Evolutionary conservation across 1,140 invertebrate species (phyloP).

Genomic region (Tetragnatha versicolor): DNA sequence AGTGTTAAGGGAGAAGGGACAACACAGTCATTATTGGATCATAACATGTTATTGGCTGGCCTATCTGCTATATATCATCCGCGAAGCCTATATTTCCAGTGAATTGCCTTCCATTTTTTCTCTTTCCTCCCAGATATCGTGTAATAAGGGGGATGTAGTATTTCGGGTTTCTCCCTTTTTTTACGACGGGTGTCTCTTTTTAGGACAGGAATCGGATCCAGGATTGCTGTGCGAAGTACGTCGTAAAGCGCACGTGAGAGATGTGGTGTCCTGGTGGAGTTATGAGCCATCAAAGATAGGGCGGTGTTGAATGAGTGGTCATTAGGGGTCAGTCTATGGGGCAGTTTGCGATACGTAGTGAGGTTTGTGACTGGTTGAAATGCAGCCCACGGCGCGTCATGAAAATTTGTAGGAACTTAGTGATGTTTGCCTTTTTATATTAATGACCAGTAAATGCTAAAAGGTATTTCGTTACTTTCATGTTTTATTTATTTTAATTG

Average conservation of each 20-base stretch:
- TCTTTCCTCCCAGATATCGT: slow-evolving; percentile 1
- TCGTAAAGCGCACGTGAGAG: slow-evolving; percentile 3
- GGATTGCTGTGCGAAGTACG: not conserved
- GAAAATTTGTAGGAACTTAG: no score
- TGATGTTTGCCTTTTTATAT: no score
- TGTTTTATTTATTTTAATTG: no score
- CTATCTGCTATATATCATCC: slow-evolving; percentile 50
- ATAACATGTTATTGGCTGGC: slow-evolving; percentile 53
- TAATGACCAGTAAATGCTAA: no score
- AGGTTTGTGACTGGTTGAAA: no score
- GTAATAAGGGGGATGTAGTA: slow-evolving; percentile 27
- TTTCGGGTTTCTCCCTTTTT: no score
- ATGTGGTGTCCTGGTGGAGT: not conserved
- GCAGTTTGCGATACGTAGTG: no score
- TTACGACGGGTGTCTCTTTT: not conserved
- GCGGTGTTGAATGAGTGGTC: not conserved
- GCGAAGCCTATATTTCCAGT: slow-evolving; percentile 39
- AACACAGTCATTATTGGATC: slow-evolving; percentile 51
- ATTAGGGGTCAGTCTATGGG: no score
- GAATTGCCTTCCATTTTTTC: slow-evolving; percentile 32
- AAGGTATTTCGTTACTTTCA: no score
- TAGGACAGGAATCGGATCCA: not conserved
- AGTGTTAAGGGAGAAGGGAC: slow-evolving; percentile 47
- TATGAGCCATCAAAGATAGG: slow-evolving; percentile 7
- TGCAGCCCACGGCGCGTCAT: no score